Base-by-base conservation (phyloP, 2,797 vertebrate species). In the Staurois parvus region DNA sequence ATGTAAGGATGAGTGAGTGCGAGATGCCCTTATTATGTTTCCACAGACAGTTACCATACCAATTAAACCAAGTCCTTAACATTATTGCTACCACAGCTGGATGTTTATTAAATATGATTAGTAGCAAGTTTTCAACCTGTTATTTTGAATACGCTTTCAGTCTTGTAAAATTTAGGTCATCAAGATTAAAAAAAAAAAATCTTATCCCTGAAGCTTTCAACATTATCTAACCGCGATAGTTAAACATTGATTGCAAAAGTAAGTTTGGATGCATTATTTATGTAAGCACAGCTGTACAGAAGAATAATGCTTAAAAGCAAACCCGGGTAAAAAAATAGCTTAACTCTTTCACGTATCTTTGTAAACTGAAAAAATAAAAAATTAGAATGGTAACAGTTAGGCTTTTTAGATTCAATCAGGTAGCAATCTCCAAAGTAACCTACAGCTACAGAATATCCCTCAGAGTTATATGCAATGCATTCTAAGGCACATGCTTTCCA, bases 71-170 rank as follows among this genome's bases (percentile, higher is more conserved):
- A 75, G 17, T 12, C 52, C 72, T 13, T 74, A 29, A 21, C n/a
- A 76, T 76, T 32, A 32, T 29, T 76, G 73, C 45, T 19, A 34
- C 59, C 73, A 76, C 73, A 76, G 73, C 45, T 76, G 48, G 73
- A 76, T 59, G 73, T 76, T 76, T 76, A 56, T 76, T 76, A 76
- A 32, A 76, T 76, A 76, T 76, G 48, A 76, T 76, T 59, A 56
- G 48, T 59, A 76, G 32, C 56, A 59, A 59, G 48, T 76, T 76
- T 76, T 76, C 68, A 76, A 76, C 73, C 73, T 64, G 59, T 26
- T 64, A 24, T 64, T 76, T 64, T 62, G 34, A 76, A 62, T 76
- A 64, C 7, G 21, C 75, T 76, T 76, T 76, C 75, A 76, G 24
- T 59, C 56, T 76, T 76, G 52, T 37, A 76, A n/a, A 76, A 76